These are phyloP conservation scores for Rhinoderma darwinii DNA, from an alignment of 2,113 vertebrate species.

Conservation along the genomic window DNA sequence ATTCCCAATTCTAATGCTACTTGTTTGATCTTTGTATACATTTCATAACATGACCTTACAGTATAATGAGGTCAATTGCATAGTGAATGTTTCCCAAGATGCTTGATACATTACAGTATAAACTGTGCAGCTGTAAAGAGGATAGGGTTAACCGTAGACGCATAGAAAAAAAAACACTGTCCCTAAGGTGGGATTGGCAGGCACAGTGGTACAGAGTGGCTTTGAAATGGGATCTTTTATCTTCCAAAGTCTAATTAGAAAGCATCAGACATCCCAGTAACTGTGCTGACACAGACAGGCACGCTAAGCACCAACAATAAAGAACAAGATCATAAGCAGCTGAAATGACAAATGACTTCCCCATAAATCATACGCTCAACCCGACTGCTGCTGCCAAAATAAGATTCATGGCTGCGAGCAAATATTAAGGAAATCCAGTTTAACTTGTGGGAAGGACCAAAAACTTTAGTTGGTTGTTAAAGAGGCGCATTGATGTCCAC, in stretches of 20 bases:
- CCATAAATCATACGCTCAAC: constrained; percentile 53
- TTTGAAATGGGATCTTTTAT: constrained; percentile 58
- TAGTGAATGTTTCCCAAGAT: too few species aligned
- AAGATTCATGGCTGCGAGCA: constrained; percentile 43
- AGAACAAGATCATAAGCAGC: constrained; percentile 55
- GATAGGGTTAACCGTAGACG: constrained; percentile 24
- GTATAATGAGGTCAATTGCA: background rate
- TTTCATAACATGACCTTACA: background rate
- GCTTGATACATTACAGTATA: background rate
- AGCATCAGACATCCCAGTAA: constrained; percentile 54
- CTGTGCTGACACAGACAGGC: constrained; percentile 49
- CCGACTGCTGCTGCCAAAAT: constrained; percentile 28
- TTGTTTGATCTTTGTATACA: background rate
- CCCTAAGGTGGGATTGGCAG: constrained; percentile 47
- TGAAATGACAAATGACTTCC: constrained; percentile 59
- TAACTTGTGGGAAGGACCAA: background rate
- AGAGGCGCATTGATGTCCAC: background rate
- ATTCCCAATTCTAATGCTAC: background rate
- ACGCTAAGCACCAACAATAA: constrained; percentile 55
- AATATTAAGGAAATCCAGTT: background rate
- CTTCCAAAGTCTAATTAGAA: constrained; percentile 59
- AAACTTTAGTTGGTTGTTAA: background rate
- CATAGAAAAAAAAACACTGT: constrained; percentile 42
- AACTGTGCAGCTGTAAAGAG: background rate
- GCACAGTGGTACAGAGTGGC: constrained; percentile 40